These are phyloP conservation scores for Cromileptes altivelis DNA, from an alignment of 2,113 vertebrate species.

Conservation along the genomic window DNA sequence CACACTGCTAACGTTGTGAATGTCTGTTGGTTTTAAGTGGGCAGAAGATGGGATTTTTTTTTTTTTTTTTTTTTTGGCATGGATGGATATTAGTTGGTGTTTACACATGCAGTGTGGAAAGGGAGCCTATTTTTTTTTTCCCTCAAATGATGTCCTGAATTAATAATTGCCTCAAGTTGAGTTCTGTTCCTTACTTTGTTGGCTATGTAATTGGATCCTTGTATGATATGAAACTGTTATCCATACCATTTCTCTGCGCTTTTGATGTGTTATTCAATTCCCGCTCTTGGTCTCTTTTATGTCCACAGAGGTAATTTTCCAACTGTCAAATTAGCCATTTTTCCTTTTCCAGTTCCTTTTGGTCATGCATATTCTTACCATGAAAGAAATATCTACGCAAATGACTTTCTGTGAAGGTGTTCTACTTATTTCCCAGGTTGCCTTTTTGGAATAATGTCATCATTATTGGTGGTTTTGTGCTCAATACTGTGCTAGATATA, in stretches of 20 bases:
- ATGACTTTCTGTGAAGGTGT: neutral
- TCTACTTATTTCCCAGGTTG: neutral
- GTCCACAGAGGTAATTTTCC: conserved; percentile 35
- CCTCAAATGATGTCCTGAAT: conserved; percentile 19
- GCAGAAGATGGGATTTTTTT: neutral
- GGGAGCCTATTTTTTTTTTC: neutral
- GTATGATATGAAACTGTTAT: conserved; percentile 21
- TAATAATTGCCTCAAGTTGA: conserved; percentile 31
- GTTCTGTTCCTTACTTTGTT: conserved; percentile 8
- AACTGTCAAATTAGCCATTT: conserved; percentile 40
- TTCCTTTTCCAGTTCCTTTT: neutral
- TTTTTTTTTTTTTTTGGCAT: neutral
- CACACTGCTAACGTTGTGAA: conserved; percentile 12
- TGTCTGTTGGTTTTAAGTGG: conserved; percentile 21
- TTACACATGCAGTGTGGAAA: conserved; percentile 6
- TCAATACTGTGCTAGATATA: neutral
- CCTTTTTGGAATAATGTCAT: neutral
- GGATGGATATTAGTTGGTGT: conserved; percentile 4
- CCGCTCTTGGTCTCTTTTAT: conserved; percentile 22
- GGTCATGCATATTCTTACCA: conserved; percentile 14
- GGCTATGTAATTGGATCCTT: conserved; percentile 31
- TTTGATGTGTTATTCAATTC: conserved; percentile 17
- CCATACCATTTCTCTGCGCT: neutral
- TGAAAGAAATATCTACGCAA: conserved; percentile 8
- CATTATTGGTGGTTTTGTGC: conserved; percentile 3